Base-by-base conservation (phyloP, 1,140 invertebrate genomes). In the Bombus soroeensis region DNA sequence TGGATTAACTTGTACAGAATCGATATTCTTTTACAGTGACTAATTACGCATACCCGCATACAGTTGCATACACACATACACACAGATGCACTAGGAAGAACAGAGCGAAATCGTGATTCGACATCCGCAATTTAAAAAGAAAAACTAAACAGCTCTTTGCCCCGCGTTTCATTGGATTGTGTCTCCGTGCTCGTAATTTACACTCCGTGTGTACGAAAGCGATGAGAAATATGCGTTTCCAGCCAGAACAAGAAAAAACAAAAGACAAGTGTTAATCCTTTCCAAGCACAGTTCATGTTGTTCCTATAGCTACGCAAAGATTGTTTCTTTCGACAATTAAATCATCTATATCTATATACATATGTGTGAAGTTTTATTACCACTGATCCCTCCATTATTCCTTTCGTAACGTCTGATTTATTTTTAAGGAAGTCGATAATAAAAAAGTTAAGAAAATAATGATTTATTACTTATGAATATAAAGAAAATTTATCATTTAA, bases 1-100 rank as follows among this genome's bases (percentile, higher is more conserved):
- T 84, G 90, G 93, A 94, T 93, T 92, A 94, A 94, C 92, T 92
- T 95, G 94, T 95, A 95, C 94, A 95, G 90, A 95, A 95, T 93
- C 91, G 76, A 93, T 95, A 95, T 95, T 95, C 95, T 95, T 95
- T 95, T 95, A 95, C 94, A 95, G 93, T 91, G 91, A 91, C 91
- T 80, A 72, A 87, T 78, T 71, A 87, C 47, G 72, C 78, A 86
- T 77, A 76, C 75, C 66, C 73, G 37, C 81, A 76, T 64, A 53
- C 78, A 70, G n/a, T 57, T 74, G 72, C 74, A 77, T 62, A 66
- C 59, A 82, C 37, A 70, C 59, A 59, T 77, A 83, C 68, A 77
- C 66, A 72, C 86, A 87, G 59, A 80, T 81, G 83, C 71, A 80
- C 80, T 70, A 74, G 70, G 32, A 62, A 87, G 68, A 87, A 81